These are phyloP conservation scores for Carettochelys insculpta DNA, from an alignment of 2,113 vertebrate species.

Conservation along the genomic window DNA sequence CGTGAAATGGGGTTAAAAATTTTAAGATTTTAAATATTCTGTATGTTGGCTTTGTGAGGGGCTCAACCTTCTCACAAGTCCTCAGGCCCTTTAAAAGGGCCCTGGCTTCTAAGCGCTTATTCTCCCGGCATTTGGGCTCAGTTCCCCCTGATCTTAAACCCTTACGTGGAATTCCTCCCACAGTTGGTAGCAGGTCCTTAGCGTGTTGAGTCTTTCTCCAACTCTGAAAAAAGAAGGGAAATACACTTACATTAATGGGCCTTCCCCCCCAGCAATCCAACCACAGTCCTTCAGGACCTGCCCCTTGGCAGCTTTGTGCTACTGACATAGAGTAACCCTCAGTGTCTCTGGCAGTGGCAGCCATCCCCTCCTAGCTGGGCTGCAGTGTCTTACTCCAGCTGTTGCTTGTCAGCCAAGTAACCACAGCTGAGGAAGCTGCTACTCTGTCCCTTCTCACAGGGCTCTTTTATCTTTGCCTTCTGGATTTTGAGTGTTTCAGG, in stretches of 20 bases:
- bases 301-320: background rate
- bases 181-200: background rate
- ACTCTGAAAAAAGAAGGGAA: background rate
- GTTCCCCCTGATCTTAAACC: background rate
- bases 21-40: background rate
- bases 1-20: background rate
- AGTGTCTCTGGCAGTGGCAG: background rate
- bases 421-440: background rate
- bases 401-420: background rate
- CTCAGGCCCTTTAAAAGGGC: background rate
- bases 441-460: background rate
- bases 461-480: background rate
- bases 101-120: background rate
- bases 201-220: background rate
- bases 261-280: background rate
- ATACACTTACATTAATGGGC: background rate
- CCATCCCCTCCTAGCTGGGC: background rate
- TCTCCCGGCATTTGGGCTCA: background rate
- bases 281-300: background rate
- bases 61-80: background rate
- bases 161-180: background rate
- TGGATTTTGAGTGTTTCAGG: background rate
- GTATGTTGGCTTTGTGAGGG: background rate
- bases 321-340: background rate
- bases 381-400: background rate